Conservation (phyloP, 2,888 invertebrate genomes). For the Noctua pronuba region DNA sequence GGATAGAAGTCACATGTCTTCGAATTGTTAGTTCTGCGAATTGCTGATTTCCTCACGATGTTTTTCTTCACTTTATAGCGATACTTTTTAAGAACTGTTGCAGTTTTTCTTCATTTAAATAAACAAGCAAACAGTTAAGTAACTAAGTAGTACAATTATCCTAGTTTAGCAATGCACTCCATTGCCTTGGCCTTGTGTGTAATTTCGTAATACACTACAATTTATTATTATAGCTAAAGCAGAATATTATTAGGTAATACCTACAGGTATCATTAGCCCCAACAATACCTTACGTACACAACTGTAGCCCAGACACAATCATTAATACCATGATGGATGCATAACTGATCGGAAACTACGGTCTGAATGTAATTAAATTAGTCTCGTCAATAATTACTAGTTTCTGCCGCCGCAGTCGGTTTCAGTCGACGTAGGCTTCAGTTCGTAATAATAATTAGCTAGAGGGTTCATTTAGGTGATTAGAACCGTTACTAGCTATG, state of each 20-base stretch:
- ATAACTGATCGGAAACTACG: conserved; percentile 36
- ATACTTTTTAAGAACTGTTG: background rate
- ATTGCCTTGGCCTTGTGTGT: background rate
- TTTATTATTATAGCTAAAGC: background rate
- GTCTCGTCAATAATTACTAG: conserved; percentile 47
- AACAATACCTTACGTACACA: background rate
- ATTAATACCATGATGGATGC: conserved; percentile 45
- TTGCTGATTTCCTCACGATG: background rate
- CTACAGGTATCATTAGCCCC: background rate
- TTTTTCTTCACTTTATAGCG: background rate
- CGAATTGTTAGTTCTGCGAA: background rate
- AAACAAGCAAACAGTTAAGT: background rate
- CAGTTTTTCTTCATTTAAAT: too few relatives aligned
- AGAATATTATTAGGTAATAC: background rate
- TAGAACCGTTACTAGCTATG: background rate
- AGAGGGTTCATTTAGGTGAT: conserved; percentile 14
- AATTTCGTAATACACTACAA: background rate
- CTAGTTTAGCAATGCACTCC: background rate
- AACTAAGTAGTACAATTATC: background rate
- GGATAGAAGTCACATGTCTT: background rate
- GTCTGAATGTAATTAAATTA: conserved; percentile 52
- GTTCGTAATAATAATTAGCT: conserved; percentile 19
- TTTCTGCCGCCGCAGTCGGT: conserved; percentile 3
- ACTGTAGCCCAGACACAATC: conserved; percentile 15
- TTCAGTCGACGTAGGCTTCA: conserved; percentile 12